Evolutionary conservation across 2,888 invertebrate genomes (phyloP), one percentile per base, ranked within the genome.

Genomic region (Perizoma flavofasciatum): DNA sequence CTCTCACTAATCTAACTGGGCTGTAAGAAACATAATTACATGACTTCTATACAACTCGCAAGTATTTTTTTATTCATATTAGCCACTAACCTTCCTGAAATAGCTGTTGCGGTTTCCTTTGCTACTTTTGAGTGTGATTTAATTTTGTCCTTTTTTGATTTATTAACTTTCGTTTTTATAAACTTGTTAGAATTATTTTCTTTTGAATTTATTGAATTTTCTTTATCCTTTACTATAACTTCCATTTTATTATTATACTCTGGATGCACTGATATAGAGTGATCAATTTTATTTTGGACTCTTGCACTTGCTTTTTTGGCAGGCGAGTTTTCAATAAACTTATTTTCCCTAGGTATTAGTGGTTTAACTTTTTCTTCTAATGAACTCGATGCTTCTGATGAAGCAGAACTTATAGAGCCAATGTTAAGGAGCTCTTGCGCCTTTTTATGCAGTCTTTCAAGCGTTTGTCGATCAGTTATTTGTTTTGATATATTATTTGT

Each of bases 371-470:
- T 74, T 58, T 79, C 77, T 33, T 70, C 64, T 59, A 45, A 57
- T 5, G 50, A 48, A 22, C 69, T 82, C 54, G 88, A 86, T 34
- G 66, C 67, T 54, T 91, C 90, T n/a, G 86, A 83, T 53, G 86
- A 81, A 67, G 79, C 84, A 3, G 87, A 83, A 65, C 78, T 83
- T 11, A 78, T 69, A n/a, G 87, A 83, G 43, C 79, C 78, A 54
- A 85, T 79, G 66, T 82, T 84, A 0, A 92, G 74, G 48, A 92
- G 77, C 69, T 87, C 89, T 71, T 90, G 86, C 5, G 91, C 90
- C 72, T 87, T 89, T 66, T 82, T 82, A 63, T 92, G 92, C 39
- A 92, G 79, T 61, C 81, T 83, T 71, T 87, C 83, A 4, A 91
- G 78, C 4, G 82, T 83, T 63, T 82, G 77, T 32, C 74, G 73